Evolutionary conservation across 2,113 vertebrate species (phyloP), one percentile per base, ranked within the genome.

Genomic region (Ifrita kowaldi): DNA sequence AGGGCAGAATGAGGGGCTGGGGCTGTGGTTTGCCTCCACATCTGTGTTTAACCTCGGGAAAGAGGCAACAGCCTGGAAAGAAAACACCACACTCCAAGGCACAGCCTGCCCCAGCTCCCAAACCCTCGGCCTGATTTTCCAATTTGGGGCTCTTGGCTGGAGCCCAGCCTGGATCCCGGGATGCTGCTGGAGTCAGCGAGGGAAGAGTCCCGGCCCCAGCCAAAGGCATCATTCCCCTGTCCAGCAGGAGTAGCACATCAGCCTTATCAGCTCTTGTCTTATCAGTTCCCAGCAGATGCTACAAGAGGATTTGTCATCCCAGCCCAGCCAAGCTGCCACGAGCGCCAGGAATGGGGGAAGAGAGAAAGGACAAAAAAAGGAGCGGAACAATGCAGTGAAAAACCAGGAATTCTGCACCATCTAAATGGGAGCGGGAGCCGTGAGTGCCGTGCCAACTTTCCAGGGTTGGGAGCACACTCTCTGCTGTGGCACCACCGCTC

Each of bases 11-110:
- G 93, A 96, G 63, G 84, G 53, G 71, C 83, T 93, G 83, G 88
- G 95, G 41, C 90, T 97, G 91, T 97, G 96, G 97, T 97, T 97
- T 96, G 95, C 89, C 93, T 91, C 89, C 91, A 95, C 96, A 96
- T 96, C 94, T 96, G 97, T 95, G 88, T 91, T 97, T 95, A 97
- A 97, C 96, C 96, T 97, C 89, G 74, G 44, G 70, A 60, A 97
- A 93, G 39, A 97, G 96, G 93, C 95, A 96, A 95, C 94, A 91
- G 91, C 83, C 82, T 95, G 94, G 91, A 97, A 97, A 95, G 84
- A 89, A 94, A 95, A 95, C 95, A 82, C 89, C 93, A 68, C 85
- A 55, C 85, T 93, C 79, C 44, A 30, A 89, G 87, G 87, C 92
- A 87, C 80, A 78, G 95, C 60, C 94, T 89, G 74, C 90, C 85